Conservation (phyloP, 2,797 vertebrate species). For the Sarcophilus harrisii region DNA sequence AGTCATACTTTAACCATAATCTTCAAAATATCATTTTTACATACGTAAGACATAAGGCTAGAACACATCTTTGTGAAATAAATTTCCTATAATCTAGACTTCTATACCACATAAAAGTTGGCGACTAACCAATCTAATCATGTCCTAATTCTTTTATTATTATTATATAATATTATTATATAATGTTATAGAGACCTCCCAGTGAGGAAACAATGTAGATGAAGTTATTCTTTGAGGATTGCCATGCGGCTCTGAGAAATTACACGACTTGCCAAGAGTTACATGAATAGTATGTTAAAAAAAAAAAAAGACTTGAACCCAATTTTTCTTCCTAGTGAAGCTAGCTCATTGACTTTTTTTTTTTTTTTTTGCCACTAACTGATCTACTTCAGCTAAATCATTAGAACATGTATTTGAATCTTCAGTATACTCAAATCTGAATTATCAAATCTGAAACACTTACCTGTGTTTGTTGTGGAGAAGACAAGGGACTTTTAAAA, state of each 20-base stretch:
- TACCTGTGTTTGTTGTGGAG: conserved; percentile 96
- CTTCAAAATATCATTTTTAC: neutral
- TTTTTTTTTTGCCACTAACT: neutral
- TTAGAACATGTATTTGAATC: neutral
- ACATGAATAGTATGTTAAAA: neutral
- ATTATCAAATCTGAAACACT: neutral
- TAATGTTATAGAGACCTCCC: neutral
- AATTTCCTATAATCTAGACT: conserved; percentile 21
- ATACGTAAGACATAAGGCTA: conserved; percentile 16
- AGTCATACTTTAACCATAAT: conserved; percentile 19
- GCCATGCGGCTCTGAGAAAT: neutral
- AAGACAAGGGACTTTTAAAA: conserved; percentile 97
- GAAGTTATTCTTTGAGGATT: neutral
- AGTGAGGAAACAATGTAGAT: neutral
- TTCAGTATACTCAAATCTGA: neutral
- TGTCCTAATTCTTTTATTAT: neutral
- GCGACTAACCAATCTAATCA: neutral
- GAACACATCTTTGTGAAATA: conserved; percentile 3
- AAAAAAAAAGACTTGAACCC: neutral
- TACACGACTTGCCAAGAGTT: neutral
- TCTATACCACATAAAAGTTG: conserved; percentile 30
- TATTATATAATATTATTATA: neutral
- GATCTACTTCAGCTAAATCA: neutral
- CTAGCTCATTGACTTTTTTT: neutral
- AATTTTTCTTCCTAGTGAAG: neutral